phyloP scores from a whole-genome alignment of 2,113 vertebrate species.

The Equus quagga region DNA sequence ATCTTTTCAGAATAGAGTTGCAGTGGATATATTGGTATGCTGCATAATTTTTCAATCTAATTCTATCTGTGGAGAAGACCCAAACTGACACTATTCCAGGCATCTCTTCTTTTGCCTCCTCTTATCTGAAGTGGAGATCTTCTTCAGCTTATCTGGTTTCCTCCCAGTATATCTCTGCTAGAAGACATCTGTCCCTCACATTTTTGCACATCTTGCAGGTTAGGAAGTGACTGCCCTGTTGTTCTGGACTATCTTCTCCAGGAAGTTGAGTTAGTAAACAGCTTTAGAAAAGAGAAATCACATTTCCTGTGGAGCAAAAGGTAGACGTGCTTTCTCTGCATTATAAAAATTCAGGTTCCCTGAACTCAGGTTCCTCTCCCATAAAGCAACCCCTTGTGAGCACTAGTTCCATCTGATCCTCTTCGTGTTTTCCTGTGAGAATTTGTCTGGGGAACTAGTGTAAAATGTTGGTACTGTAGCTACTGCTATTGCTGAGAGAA shows the following conservation, averaged over 20 bases:
- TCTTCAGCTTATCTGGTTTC: neutral
- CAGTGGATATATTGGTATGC: neutral
- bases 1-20: neutral
- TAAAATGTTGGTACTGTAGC: no score
- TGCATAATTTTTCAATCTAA: neutral
- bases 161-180: neutral
- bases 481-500: neutral
- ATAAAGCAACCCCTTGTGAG: neutral
- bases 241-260: neutral
- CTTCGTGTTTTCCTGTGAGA: neutral
- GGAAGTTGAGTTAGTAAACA: neutral
- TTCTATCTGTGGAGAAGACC: neutral
- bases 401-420: neutral
- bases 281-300: neutral
- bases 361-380: neutral
- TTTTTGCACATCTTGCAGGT: neutral
- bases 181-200: neutral
- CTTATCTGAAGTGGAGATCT: neutral
- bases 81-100: neutral
- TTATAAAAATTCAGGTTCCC: neutral
- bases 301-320: neutral
- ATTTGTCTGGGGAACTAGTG: neutral
- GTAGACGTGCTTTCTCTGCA: rapidly evolving
- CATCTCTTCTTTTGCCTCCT: neutral
- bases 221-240: neutral